Conservation (phyloP, 2,888 invertebrate genomes). For the Volucella inanis region DNA sequence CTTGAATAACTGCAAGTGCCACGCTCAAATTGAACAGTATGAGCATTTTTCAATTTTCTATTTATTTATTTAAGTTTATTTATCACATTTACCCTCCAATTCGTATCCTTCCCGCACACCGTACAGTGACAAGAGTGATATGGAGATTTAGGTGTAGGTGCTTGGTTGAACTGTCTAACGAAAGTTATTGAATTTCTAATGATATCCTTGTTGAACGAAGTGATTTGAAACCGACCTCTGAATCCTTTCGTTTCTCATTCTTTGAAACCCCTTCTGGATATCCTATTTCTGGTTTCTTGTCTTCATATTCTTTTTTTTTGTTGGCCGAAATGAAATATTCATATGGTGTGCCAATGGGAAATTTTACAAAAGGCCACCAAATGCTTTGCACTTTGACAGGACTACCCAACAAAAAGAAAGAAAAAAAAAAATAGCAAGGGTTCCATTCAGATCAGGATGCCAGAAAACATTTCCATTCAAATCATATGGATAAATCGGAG, state of each 20-base stretch:
- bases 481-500: conserved; percentile 67
- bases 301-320: neutral
- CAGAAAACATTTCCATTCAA: conserved; percentile 68
- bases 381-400: conserved; percentile 23
- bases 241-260: conserved; percentile 44
- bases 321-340: conserved; percentile 70
- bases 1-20: neutral
- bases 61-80: conserved; percentile 70
- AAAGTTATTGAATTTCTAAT: conserved; percentile 75
- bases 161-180: conserved; percentile 54
- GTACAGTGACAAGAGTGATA: neutral
- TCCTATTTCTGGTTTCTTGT: neutral
- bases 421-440: conserved; percentile 28
- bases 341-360: conserved; percentile 66
- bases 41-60: conserved; percentile 69
- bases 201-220: conserved; percentile 72
- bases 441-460: conserved; percentile 60
- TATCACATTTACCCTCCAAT: conserved; percentile 50
- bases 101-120: conserved; percentile 20
- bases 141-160: neutral
- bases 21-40: conserved; percentile 15
- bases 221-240: conserved; percentile 63
- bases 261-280: neutral
- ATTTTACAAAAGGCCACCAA: conserved; percentile 55
- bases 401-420: neutral